Evolutionary conservation across 23 tunicate species (phyloP).

Genomic region (Halocynthia aurantium): DNA sequence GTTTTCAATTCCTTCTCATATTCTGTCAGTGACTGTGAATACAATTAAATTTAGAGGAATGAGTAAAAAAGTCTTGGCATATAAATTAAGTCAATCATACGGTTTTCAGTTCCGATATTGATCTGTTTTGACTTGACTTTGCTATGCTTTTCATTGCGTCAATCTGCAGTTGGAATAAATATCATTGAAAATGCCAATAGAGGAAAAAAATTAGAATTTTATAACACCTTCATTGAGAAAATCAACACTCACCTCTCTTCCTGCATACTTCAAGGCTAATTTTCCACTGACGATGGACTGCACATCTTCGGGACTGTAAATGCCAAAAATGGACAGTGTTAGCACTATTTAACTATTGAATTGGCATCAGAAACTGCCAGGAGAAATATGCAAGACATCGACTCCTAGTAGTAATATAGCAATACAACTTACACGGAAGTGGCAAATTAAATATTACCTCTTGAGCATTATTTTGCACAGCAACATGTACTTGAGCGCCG

Average conservation of each 20-base stretch:
- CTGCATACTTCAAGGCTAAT: slow-evolving; percentile 88
- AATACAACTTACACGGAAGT: too few species aligned
- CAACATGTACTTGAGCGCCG: slow-evolving; percentile 90
- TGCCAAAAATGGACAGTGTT: too few species aligned
- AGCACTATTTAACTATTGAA: too few species aligned
- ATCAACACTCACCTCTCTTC: slow-evolving; percentile 59
- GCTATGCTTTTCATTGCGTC: slow-evolving; percentile 97
- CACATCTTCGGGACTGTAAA: slow-evolving; percentile 78
- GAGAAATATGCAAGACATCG: too few species aligned
- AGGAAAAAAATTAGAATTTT: background rate
- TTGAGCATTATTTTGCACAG: slow-evolving; percentile 55
- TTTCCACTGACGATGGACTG: slow-evolving; percentile 86
- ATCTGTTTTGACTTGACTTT: slow-evolving; percentile 84
- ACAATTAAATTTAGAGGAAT: slow-evolving; percentile 2
- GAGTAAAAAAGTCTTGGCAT: background rate
- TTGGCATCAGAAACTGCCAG: too few species aligned
- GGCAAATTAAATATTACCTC: background rate
- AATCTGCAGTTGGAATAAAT: slow-evolving; percentile 32
- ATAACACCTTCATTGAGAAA: background rate
- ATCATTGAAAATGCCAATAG: background rate
- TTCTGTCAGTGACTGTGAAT: slow-evolving; percentile 13
- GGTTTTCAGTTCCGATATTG: slow-evolving; percentile 72
- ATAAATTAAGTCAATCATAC: background rate
- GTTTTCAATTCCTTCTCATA: slow-evolving; percentile 65
- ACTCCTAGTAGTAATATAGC: too few species aligned